phyloP scores from a whole-genome alignment of 2,113 vertebrate genomes.

The Orcinus orca region DNA sequence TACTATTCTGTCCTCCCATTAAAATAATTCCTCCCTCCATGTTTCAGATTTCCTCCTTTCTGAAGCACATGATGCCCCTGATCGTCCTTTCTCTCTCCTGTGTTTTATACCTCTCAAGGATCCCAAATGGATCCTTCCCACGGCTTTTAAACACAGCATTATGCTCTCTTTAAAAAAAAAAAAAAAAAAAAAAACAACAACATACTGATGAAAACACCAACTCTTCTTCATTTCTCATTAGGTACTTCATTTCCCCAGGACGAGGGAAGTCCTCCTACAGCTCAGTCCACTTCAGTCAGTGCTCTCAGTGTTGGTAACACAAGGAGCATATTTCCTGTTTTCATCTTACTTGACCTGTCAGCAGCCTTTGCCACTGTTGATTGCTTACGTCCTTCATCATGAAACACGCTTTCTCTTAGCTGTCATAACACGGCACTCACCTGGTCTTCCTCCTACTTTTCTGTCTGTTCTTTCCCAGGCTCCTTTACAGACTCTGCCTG shows the following conservation, averaged over 20 bases:
- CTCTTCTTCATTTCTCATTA: not conserved
- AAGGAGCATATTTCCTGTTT: not conserved
- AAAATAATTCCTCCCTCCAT: not conserved
- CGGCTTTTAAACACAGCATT: not conserved
- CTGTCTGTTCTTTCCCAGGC: not conserved
- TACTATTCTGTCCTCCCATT: not conserved
- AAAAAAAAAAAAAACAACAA: not conserved
- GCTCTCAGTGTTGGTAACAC: no score
- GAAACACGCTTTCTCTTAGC: not conserved
- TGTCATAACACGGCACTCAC: not conserved
- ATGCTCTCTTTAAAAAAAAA: not conserved
- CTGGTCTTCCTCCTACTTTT: not conserved
- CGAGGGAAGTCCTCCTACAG: not conserved
- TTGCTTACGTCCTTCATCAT: not conserved
- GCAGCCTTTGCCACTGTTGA: not conserved
- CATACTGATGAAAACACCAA: not conserved
- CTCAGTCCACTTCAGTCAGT: not conserved
- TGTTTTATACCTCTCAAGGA: not conserved
- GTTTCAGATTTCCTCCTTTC: not conserved
- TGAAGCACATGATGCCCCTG: not conserved
- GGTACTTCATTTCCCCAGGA: not conserved
- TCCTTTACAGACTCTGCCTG: not conserved
- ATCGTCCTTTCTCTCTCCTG: not conserved
- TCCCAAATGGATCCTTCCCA: not conserved
- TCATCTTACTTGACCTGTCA: not conserved